phyloP scores from a whole-genome alignment of 1,140 invertebrate genomes.

The Lucilia sericata region DNA sequence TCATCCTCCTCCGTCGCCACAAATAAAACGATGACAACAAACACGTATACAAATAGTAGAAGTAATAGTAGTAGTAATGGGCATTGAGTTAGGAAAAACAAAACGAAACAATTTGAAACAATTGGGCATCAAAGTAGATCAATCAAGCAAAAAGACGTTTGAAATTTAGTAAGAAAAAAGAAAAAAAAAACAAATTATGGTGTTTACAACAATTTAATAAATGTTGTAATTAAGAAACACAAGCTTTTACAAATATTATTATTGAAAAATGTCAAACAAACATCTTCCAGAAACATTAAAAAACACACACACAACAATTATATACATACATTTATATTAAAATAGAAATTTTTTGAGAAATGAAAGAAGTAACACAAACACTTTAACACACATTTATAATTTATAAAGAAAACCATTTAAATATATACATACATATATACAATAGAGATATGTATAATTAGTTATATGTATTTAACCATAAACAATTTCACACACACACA shows the following conservation, averaged over 20 bases:
- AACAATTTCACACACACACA: not conserved
- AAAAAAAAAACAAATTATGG: not conserved
- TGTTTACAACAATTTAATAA: not conserved
- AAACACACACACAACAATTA: not conserved
- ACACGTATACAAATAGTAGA: not conserved
- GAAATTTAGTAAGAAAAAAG: not conserved
- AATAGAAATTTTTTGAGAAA: too few species aligned
- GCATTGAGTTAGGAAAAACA: not conserved
- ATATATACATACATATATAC: too few species aligned
- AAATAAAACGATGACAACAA: not conserved
- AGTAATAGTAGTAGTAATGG: not conserved
- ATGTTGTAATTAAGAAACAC: not conserved
- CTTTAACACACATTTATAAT: too few species aligned
- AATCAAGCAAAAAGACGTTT: not conserved
- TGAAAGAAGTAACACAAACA: not conserved
- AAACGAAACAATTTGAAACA: not conserved
- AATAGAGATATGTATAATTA: too few species aligned
- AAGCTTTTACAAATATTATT: conserved; percentile 6
- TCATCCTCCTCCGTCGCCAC: not conserved
- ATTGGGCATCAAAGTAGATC: conserved; percentile 12
- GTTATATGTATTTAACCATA: not conserved
- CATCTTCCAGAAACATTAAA: not conserved
- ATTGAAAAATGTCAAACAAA: not conserved
- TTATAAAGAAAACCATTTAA: too few species aligned
- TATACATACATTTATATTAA: not conserved